Evolutionary conservation across 1,140 invertebrate genomes (phyloP), one percentile per base, ranked within the genome.

Genomic region (Heterodera carotae): DNA sequence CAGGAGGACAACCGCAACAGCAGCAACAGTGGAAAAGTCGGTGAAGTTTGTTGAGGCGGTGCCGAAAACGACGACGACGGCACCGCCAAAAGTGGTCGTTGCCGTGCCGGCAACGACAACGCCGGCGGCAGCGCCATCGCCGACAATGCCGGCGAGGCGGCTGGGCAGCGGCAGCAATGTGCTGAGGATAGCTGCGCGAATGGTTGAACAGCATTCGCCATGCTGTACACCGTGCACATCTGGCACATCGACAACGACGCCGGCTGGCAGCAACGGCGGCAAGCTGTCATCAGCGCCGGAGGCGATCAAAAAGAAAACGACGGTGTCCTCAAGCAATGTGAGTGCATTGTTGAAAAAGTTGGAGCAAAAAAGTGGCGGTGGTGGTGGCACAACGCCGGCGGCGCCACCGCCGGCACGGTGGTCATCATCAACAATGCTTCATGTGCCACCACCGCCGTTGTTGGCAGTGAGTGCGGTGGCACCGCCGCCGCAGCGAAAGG

Each of bases 301-400:
- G 64, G 64, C 62, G 34, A 27, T 39, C 22, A 27, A 0, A n/a
- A 64, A 43, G 33, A 36, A 31, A 22, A 27, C 7, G 69, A 53
- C 31, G 69, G 12, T 22, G 29, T 70, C 69, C 7, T 53, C 69
- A 12, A 33, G 29, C 31, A 70, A 53, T 31, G 78, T 80, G 33
- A 68, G 80, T 31, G 31, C 62, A 56, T 25, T 80, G 60, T 43
- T 80, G 29, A 53, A 77, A 59, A 79, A 48, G 27, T 48, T 80
- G 15, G 66, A 80, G 64, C 69, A 80, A 68, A 31, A 72, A 53
- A 18, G 48, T 22, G 22, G 12, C 12, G 48, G 48, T 18, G 48
- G 48, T 2, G 77, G 39, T 2, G 39, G 33, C 15, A 29, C 79
- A 27, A 53, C 76, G 39, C 69, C 78, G 76, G 22, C 10, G 22